Evolutionary conservation across 1,140 invertebrate genomes (phyloP), one percentile per base, ranked within the genome.

Genomic region (Calycopis cecrops): DNA sequence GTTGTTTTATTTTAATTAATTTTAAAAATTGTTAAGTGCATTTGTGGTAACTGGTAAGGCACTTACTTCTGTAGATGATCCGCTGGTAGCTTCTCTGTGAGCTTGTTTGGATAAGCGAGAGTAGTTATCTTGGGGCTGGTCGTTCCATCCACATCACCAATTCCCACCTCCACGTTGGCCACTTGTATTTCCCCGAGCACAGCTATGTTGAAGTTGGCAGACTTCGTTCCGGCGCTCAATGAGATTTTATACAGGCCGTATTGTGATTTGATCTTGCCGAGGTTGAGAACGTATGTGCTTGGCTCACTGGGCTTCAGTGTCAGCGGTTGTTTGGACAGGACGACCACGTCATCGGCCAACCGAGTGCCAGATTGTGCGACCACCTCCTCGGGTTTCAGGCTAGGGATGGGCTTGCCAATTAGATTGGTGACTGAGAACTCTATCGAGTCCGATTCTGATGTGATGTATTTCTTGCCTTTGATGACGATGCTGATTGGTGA

Each of bases 111-210:
- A 81, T 94, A 92, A 2, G 85, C 70, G 4, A 98, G 85, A 71
- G 93, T 95, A 40, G 92, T 92, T 49, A 97, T 88, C 79, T 94
- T 94, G 1, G 94, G 91, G 59, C 94, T 92, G 14, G 94, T 93
- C 10, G 93, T 93, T 51, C 96, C 94, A 89, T 99, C 97, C 6
- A 94, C 92, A 84, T 98, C 97, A 12, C 92, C 93, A 21, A 97
- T 92, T n/a, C 96, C 96, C 60, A 99, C 90, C 77, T 98, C 96
- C 28, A 97, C 89, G 62, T 90, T 92, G 65, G 95, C 91, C 0
- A 98, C 89, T 55, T 90, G 89, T 3, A 97, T 91, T 55, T 92
- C 90, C 7, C 92, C 92, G 10, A 95, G 85, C 28, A 95, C 91
- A 65, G 94, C 93, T 6, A 95, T 89, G 33, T 91, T 90, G 47